Evolutionary conservation across 2,113 vertebrate genomes (phyloP), one percentile per base, ranked within the genome.

Genomic region (Rana temporaria): DNA sequence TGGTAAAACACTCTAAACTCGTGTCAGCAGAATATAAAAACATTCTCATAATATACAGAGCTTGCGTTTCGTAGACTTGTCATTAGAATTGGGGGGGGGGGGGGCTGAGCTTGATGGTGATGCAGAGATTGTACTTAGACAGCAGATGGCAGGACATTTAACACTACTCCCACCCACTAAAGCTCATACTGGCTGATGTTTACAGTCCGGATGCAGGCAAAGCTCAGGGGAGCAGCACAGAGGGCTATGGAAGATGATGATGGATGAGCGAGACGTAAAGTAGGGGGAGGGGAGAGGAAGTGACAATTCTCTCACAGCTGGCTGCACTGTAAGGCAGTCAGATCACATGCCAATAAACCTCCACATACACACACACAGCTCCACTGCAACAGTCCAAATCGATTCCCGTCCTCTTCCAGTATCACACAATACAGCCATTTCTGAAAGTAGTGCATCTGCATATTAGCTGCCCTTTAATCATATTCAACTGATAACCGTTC

Each of bases 301-400:
- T 75, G 71, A 75, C 80, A 75, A 82, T 82, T 68, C 71, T 67
- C 63, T 71, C 32, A 82, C 80, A 82, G 80, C 80, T 82, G 80
- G 60, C 80, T 82, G 70, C n/a, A 34, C 70, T 74, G 19, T 66
- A 75, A 66, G 73, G 48, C 34, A 73, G 32, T 68, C 69, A 64
- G 79, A 48, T 62, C 62, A 66, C 19, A 82, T 66, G 63, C 59
- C 62, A 74, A 75, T 42, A 72, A 76, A 63, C 59, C 57, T 76
- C 11, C 59, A 63, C 32, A 48, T 20, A n/a, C 30, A 63, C 72
- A 74, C 26, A 59, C 2, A 38, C 34, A 38, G 34, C 34, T 38
- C 5, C 2, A 38, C 34, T 38, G 34, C 26, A 30, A 59, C 73
- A 76, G 63, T 42, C 57, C 59, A 76, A 30, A 34, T 60, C 38